A percentile compares a stretch with the other conserved stretches of the same genome.
Conservation (phyloP, 2,113 vertebrate species). For the Syngnathus typhle region DNA sequence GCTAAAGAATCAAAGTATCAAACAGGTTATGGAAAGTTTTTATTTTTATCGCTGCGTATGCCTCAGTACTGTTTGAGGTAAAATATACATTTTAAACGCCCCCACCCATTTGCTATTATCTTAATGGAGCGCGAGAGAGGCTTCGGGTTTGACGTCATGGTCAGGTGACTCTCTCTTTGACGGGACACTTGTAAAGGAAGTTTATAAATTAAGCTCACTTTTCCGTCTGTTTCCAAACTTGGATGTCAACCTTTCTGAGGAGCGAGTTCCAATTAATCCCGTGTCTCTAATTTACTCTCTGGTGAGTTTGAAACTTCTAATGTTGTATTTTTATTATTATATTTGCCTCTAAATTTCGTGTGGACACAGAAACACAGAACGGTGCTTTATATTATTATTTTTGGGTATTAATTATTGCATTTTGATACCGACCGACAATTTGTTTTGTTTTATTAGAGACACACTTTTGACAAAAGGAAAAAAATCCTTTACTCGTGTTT, state of each 20-base stretch:
- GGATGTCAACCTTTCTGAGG: constrained; percentile 32
- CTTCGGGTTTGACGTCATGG: constrained; percentile 49
- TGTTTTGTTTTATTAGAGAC: no score
- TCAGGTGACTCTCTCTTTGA: constrained; percentile 64
- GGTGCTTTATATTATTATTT: background rate
- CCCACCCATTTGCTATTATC: no score
- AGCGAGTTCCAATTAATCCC: constrained; percentile 1
- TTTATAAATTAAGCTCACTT: constrained; percentile 66
- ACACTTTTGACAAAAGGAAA: no score
- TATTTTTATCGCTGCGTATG: no score
- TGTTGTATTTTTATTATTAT: background rate
- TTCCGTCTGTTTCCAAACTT: constrained; percentile 42
- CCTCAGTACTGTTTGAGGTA: background rate
- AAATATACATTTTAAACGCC: background rate
- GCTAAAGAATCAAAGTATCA: no score
- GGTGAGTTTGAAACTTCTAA: constrained; percentile 36
- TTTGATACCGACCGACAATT: no score
- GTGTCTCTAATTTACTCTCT: constrained; percentile 21
- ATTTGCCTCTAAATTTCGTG: background rate
- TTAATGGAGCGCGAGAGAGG: background rate
- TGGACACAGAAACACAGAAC: background rate
- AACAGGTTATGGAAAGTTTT: no score
- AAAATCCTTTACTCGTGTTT: no score
- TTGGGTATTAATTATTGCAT: no score
- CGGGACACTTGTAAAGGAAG: constrained; percentile 64